Conservation (phyloP, 2,888 invertebrate species). For the Pterostichus madidus region DNA sequence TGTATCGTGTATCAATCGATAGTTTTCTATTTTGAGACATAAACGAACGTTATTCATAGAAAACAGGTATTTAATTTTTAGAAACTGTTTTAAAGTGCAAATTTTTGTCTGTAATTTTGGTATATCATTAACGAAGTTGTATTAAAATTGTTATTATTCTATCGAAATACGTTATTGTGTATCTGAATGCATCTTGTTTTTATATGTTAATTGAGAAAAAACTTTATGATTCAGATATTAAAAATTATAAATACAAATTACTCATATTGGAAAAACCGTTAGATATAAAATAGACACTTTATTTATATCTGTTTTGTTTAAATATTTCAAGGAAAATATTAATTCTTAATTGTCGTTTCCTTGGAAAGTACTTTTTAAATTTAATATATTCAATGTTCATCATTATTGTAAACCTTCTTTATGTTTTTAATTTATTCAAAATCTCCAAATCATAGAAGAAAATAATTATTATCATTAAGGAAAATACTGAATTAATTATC, state of each 20-base stretch:
- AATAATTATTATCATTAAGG: background rate
- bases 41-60: background rate
- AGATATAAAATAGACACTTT: conserved; percentile 20
- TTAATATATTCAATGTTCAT: conserved; percentile 19
- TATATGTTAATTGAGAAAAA: conserved; percentile 19
- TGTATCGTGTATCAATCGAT: too few relatives aligned
- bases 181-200: conserved; percentile 31
- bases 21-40: too few relatives aligned
- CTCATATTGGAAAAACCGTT: conserved; percentile 40
- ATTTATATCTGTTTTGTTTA: conserved; percentile 40
- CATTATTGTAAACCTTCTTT: background rate
- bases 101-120: conserved; percentile 1
- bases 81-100: conserved; percentile 10
- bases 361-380: conserved; percentile 28
- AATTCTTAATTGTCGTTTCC: conserved; percentile 14
- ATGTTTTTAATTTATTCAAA: conserved; percentile 7
- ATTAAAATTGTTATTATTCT: background rate
- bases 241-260: conserved; percentile 41
- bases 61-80: conserved; percentile 2
- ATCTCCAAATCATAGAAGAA: background rate
- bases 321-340: conserved; percentile 12
- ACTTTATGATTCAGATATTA: conserved; percentile 39
- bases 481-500: background rate
- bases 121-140: background rate
- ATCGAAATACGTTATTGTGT: too few relatives aligned